These are phyloP conservation scores for Platerodrilus igneus DNA, from an alignment of 2,888 invertebrate genomes.

Conservation along the genomic window DNA sequence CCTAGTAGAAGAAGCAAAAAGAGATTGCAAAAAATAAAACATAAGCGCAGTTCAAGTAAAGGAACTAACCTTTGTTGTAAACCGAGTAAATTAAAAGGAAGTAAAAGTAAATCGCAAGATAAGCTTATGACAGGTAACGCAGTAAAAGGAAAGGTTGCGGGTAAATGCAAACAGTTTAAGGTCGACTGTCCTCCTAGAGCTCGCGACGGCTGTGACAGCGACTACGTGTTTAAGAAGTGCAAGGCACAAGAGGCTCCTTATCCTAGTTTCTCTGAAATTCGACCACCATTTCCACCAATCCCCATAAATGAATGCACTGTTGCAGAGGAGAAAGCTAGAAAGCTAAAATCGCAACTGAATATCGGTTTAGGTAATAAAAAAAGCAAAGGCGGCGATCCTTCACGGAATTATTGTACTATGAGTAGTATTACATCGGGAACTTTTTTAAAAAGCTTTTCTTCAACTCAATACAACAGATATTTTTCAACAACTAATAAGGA, in stretches of 20 bases:
- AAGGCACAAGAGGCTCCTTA: conserved; percentile 22
- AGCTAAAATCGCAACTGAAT: conserved; percentile 6
- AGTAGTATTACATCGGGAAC: neutral
- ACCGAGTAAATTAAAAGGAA: no score
- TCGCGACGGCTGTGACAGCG: conserved; percentile 9
- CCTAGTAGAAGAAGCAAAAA: no score
- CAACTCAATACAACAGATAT: neutral
- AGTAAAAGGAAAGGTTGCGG: no score
- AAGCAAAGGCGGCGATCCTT: neutral
- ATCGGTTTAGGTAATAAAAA: neutral
- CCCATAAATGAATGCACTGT: conserved; percentile 18
- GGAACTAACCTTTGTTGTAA: no score
- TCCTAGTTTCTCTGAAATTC: conserved; percentile 24
- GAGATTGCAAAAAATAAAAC: no score
- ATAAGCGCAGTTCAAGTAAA: no score
- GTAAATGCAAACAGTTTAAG: conserved; percentile 8
- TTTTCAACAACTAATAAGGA: neutral
- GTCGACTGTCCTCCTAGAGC: conserved; percentile 16
- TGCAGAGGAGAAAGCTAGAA: neutral
- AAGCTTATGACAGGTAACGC: neutral
- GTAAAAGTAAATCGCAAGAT: no score
- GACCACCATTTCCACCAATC: conserved; percentile 21
- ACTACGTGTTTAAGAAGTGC: conserved; percentile 10
- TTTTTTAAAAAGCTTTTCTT: neutral
- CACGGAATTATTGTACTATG: conserved; percentile 6